phyloP scores from a whole-genome alignment of 1,140 invertebrate species.

The Asbolus verrucosus region DNA sequence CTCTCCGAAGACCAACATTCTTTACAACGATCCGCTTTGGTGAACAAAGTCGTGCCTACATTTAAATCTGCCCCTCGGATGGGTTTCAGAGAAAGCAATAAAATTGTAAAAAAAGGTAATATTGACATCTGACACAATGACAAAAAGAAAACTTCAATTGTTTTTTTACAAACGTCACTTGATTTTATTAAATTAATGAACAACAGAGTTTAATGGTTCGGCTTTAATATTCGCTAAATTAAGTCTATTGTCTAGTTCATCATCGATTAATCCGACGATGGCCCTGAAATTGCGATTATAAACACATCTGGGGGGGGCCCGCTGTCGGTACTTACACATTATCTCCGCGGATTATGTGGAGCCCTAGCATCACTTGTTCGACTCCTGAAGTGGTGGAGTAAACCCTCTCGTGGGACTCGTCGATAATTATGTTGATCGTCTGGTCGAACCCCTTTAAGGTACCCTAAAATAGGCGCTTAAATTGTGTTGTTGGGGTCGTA shows the following conservation, averaged over 20 bases:
- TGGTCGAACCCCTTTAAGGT: slow-evolving; percentile 96
- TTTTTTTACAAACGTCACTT: slow-evolving; percentile 9
- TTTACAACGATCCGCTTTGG: slow-evolving; percentile 58
- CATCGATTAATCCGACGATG: slow-evolving; percentile 92
- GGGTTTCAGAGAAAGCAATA: neutral
- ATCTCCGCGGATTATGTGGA: slow-evolving; percentile 97
- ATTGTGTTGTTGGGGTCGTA: slow-evolving; percentile 17
- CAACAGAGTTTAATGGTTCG: slow-evolving; percentile 89
- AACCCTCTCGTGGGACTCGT: slow-evolving; percentile 97
- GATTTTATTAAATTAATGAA: slow-evolving; percentile 73
- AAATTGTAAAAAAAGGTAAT: neutral
- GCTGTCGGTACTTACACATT: slow-evolving; percentile 82
- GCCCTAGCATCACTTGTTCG: slow-evolving; percentile 95
- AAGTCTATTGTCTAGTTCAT: slow-evolving; percentile 87
- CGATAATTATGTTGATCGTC: slow-evolving; percentile 97
- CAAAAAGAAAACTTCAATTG: neutral
- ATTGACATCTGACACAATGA: no score
- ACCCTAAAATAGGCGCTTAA: slow-evolving; percentile 71
- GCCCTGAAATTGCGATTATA: slow-evolving; percentile 70
- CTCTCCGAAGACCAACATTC: slow-evolving; percentile 67
- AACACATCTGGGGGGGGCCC: neutral
- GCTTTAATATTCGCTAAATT: slow-evolving; percentile 89
- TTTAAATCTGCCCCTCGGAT: slow-evolving; percentile 20
- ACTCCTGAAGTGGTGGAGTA: slow-evolving; percentile 93
- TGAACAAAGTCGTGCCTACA: slow-evolving; percentile 64